Evolutionary conservation across 2,113 vertebrate species (phyloP).

Genomic region (Sturnus vulgaris): DNA sequence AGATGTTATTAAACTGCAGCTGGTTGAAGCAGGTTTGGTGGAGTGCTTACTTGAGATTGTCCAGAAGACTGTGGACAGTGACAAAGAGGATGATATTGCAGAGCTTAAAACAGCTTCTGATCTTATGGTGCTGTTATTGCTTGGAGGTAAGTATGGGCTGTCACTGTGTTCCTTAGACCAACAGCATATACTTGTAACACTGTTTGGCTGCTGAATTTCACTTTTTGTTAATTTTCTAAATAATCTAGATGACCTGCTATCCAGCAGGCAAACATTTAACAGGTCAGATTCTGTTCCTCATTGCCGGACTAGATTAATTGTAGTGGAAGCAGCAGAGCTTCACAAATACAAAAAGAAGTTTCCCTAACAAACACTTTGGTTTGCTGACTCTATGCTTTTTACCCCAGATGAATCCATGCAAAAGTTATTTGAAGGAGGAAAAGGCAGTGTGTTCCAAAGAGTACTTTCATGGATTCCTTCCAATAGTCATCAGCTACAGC

Average conservation of each 20-base stretch:
- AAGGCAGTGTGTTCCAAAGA: slow-evolving; percentile 93
- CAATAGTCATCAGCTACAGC: slow-evolving; percentile 94
- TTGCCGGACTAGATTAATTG: not conserved
- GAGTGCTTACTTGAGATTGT: slow-evolving; percentile 95
- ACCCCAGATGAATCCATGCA: slow-evolving; percentile 96
- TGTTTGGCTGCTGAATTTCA: not conserved
- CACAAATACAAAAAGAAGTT: not conserved
- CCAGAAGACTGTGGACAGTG: slow-evolving; percentile 89
- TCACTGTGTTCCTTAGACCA: not conserved
- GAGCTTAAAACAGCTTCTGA: slow-evolving; percentile 97
- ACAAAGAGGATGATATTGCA: slow-evolving; percentile 89
- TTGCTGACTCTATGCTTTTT: slow-evolving; percentile 40
- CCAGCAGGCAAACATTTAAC: not conserved
- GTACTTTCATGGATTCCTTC: slow-evolving; percentile 96
- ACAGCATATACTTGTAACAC: not conserved
- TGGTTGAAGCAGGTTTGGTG: slow-evolving; percentile 95
- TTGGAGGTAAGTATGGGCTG: slow-evolving; percentile 81
- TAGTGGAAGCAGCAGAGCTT: not conserved
- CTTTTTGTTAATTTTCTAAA: not conserved
- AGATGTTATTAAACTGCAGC: slow-evolving; percentile 96
- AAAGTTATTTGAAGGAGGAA: slow-evolving; percentile 96
- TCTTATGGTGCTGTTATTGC: slow-evolving; percentile 94
- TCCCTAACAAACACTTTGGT: not conserved
- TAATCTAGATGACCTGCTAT: not conserved
- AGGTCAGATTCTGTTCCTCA: not conserved